Evolutionary conservation across 2,888 invertebrate genomes (phyloP), one percentile per base, ranked within the genome.

Genomic region (Phania funesta): DNA sequence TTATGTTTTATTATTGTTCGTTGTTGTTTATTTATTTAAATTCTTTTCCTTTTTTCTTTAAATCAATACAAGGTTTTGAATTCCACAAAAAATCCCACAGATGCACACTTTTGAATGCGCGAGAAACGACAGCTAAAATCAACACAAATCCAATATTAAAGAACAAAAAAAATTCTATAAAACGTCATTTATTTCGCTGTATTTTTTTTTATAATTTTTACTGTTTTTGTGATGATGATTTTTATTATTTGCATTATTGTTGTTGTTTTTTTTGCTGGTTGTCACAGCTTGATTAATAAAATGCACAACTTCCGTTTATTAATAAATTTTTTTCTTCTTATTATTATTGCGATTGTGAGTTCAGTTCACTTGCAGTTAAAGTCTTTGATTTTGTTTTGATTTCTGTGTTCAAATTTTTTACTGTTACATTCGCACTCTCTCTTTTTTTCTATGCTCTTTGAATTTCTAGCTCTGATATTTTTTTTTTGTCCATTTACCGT

Each of bases 291-390:
- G 87, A 89, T 88, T 89, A 88, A 89, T 88, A 89, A 89, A 88
- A 88, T 88, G 89, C 88, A 88, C 89, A 88, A 89, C 89, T 88
- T 88, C 88, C 88, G 88, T 88, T 82, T 88, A 88, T 88, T 88
- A 88, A 89, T 89, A 67, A 77, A 54, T 75, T 56, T 65, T 41
- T 29, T 73, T 54, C 35, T 73, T 67, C 16, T 50, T 60, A 18
- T 52, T 54, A 9, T 13, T 48, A 41, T 80, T 70, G 54, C 48
- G 29, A 70, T 68, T 80, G 64, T 41, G 26, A 48, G 58, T 67
- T 76, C 50, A 67, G 58, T 68, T 76, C 76, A 68, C 60, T 71
- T 82, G 67, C 67, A 78, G 71, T 78, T 78, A 65, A 78, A 78
- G 44, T 78, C 71, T 78, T 78, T 71, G 71, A 78, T 78, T 78